A percentile compares a stretch with the other conserved stretches of the same genome.
Evolutionary conservation across 2,797 vertebrate species (phyloP).

Genomic region (Bucorvus abyssinicus): DNA sequence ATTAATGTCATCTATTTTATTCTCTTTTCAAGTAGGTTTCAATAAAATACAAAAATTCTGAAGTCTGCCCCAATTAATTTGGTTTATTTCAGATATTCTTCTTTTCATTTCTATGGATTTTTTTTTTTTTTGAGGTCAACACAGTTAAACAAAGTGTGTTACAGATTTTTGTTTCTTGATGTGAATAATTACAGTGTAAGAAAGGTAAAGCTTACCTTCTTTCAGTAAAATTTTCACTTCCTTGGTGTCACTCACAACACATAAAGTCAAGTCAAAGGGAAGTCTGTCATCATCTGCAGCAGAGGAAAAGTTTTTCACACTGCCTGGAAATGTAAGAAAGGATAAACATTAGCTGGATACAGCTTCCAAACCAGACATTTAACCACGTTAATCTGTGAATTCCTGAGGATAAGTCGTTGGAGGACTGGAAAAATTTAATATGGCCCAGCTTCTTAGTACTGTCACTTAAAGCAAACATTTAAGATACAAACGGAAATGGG

Average conservation of each 20-base stretch:
- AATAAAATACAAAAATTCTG: background rate
- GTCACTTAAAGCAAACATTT: background rate
- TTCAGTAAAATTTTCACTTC: background rate
- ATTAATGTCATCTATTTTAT: background rate
- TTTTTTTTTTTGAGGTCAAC: background rate
- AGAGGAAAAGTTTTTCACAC: background rate
- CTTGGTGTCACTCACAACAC: background rate
- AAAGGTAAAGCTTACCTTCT: background rate
- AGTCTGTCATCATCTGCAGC: background rate
- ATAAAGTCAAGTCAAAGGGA: background rate
- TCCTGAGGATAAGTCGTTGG: background rate
- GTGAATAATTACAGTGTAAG: background rate
- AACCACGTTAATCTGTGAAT: background rate
- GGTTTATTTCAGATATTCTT: background rate
- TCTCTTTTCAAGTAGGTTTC: background rate
- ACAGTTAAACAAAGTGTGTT: background rate
- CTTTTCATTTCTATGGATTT: background rate
- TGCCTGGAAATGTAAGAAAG: background rate
- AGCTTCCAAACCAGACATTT: background rate
- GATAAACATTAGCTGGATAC: background rate
- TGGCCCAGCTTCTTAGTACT: background rate
- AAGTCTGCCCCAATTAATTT: background rate
- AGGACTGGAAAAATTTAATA: background rate
- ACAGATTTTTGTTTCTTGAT: background rate
- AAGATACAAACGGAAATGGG: background rate